Evolutionary conservation across 2,113 vertebrate species (phyloP).

Genomic region (Pygoscelis adeliae): DNA sequence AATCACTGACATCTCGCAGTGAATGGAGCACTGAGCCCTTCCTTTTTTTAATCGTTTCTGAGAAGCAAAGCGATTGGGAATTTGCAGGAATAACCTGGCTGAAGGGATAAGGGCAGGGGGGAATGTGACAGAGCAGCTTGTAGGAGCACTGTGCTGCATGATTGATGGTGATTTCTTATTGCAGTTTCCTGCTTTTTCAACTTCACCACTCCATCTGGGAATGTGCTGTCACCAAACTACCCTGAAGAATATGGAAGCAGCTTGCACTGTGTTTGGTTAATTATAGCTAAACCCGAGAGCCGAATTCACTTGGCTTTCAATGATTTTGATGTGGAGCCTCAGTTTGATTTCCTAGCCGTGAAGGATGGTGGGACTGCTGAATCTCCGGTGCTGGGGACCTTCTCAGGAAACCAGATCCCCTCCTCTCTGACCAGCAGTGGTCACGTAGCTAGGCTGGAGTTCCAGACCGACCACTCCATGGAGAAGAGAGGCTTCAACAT

Average conservation of each 20-base stretch:
- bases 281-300: conserved; percentile 93
- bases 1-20: background rate
- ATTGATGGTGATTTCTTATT: conserved; percentile 54
- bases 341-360: conserved; percentile 96
- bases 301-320: conserved; percentile 97
- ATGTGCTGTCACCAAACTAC: conserved; percentile 95
- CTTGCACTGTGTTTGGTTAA: conserved; percentile 97
- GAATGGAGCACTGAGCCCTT: conserved; percentile 14
- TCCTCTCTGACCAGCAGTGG: conserved; percentile 96
- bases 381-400: conserved; percentile 93
- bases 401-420: conserved; percentile 90
- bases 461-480: conserved; percentile 98
- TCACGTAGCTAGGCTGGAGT: conserved; percentile 92
- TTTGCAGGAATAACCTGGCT: background rate
- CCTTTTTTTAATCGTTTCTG: background rate
- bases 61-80: background rate
- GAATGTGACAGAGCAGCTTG: background rate
- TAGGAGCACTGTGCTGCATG: background rate
- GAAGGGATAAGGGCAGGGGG: background rate
- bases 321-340: conserved; percentile 98
- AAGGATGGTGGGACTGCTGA: conserved; percentile 94
- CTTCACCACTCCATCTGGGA: conserved; percentile 94
- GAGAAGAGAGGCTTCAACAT: conserved; percentile 98
- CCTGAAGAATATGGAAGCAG: conserved; percentile 97
- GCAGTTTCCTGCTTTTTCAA: conserved; percentile 99